Evolutionary conservation across 2,113 vertebrate genomes (phyloP).

Genomic region (Tichodroma muraria): DNA sequence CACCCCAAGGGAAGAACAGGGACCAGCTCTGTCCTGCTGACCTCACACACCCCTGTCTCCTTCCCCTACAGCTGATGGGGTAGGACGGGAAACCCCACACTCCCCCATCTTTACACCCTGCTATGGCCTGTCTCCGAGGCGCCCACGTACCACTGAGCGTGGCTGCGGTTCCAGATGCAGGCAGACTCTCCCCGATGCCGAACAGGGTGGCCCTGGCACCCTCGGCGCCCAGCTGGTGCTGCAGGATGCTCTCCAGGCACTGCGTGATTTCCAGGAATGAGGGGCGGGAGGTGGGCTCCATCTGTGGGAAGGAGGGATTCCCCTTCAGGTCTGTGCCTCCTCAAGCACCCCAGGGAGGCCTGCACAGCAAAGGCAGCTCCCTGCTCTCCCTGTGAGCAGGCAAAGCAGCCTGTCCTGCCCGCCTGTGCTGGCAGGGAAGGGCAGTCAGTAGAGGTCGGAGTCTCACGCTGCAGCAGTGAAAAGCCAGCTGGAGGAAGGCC

Average conservation of each 20-base stretch:
- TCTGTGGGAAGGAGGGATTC: slow-evolving; percentile 60
- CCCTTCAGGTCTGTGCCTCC: not conserved
- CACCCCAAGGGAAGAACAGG: not conserved
- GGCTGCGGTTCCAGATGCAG: not conserved
- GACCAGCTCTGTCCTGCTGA: not conserved
- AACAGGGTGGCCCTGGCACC: not conserved
- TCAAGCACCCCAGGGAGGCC: not conserved
- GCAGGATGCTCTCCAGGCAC: slow-evolving; percentile 76
- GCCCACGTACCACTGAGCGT: not conserved
- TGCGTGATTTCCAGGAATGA: slow-evolving; percentile 79
- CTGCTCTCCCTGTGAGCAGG: not conserved
- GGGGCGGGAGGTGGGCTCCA: slow-evolving; percentile 78
- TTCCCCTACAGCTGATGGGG: not conserved
- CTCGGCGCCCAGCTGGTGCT: slow-evolving; percentile 39
- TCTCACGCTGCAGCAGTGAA: slow-evolving; percentile 90
- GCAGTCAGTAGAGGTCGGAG: not conserved
- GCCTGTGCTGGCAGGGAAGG: not conserved
- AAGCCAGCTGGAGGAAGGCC: slow-evolving; percentile 82
- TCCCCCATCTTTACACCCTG: not conserved
- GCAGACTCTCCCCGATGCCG: accelerated
- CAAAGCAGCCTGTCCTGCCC: not conserved
- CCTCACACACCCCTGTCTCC: not conserved
- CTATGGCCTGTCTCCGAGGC: accelerated
- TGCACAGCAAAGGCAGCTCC: not conserved
- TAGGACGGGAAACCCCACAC: not conserved